Evolutionary conservation across 2,797 vertebrate species (phyloP).

Genomic region (Ispidina picta): DNA sequence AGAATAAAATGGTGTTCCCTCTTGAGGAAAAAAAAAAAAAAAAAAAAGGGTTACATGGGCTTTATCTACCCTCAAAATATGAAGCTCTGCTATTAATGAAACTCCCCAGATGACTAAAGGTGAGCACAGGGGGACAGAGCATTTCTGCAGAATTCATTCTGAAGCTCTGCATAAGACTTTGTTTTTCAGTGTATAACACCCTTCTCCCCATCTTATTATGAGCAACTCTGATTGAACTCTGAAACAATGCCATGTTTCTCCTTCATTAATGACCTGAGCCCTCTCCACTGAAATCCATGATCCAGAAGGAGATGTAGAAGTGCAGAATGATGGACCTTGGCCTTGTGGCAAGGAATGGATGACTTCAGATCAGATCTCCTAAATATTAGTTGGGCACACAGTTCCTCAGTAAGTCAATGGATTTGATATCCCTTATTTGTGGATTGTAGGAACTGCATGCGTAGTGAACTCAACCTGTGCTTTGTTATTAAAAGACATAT

Average conservation of each 20-base stretch:
- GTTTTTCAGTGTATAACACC: not conserved
- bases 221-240: not conserved
- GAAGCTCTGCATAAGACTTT: not conserved
- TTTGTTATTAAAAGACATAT: not conserved
- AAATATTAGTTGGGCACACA: not conserved
- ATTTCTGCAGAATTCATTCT: not conserved
- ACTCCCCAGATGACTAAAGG: not conserved
- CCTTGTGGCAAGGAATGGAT: not conserved
- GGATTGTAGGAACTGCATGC: not conserved
- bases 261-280: not conserved
- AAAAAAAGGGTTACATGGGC: not conserved
- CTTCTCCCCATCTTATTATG: not conserved
- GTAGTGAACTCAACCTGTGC: not conserved
- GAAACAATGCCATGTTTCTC: not conserved
- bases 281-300: not conserved
- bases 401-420: not conserved
- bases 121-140: not conserved
- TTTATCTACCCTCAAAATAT: not conserved
- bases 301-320: not conserved
- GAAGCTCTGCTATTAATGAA: not conserved
- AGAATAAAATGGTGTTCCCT: not conserved
- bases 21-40: not conserved
- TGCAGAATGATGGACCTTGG: not conserved
- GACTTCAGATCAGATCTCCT: not conserved
- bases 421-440: not conserved